Evolutionary conservation across 2,888 invertebrate genomes (phyloP), one percentile per base, ranked within the genome.

Genomic region (Idaea straminata): DNA sequence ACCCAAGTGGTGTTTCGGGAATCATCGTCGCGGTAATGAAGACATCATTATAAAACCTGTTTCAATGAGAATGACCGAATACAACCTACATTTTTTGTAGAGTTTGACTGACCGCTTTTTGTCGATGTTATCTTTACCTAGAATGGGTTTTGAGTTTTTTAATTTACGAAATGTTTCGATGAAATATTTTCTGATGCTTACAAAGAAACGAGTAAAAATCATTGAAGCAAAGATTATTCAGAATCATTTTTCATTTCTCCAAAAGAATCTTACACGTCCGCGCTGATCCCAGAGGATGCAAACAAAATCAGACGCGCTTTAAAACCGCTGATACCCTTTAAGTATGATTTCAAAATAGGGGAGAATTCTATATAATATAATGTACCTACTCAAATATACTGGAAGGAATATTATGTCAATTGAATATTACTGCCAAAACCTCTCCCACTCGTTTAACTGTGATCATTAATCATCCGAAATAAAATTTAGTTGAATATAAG

Each of bases 1-100:
- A 73, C 75, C 78, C 77, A 77, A 81, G 76, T 79, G 75, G 80
- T 80, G 76, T 77, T 77, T 59, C 59, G 81, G 87, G 88, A 88
- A 87, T 89, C 87, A 86, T 77, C 75, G 35, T 62, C 38, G 63
- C 72, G 75, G 83, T 89, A 88, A 91, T 91, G 88, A 91, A 91
- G 91, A 89, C 89, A 90, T 91, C 84, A 85, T 87, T 84, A 83
- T 73, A 66, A 75, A 89, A 91, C 92, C 89, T 91, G 92, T 91
- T 87, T 74, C 73, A 70, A 79, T 80, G 77, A 75, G 70, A 78
- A 74, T 80, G 77, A 74, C 82, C 74, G 72, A 78, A 74, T 78
- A 75, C 74, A 72, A 69, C 76, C 71, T 77, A 78, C 66, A 66
- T 61, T 67, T 64, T 66, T 68, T 65, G 61, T 15, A 59, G 64